Percentiles rank a stretch among this genome's conserved stretches.
These are phyloP conservation scores for Erynnis tages DNA, from an alignment of 2,888 invertebrate genomes.

Conservation along the genomic window DNA sequence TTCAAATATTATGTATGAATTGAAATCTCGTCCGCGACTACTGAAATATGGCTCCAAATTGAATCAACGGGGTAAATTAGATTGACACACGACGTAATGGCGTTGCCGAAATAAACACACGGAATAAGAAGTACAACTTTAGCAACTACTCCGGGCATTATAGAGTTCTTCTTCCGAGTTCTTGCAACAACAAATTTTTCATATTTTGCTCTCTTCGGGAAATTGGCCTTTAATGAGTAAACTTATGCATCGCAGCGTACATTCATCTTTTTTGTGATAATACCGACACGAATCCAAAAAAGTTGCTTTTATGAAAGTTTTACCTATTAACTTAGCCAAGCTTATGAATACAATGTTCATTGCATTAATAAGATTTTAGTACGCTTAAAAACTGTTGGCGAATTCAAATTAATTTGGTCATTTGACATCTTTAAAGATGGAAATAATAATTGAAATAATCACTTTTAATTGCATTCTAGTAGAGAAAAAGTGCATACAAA, in stretches of 20 bases:
- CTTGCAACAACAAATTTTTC: slow-evolving; percentile 48
- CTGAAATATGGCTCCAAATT: slow-evolving; percentile 75
- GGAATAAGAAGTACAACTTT: slow-evolving; percentile 39
- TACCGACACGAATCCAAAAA: background rate
- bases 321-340: too few species aligned
- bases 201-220: slow-evolving; percentile 49
- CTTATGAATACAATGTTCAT: too few species aligned
- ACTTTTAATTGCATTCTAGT: too few species aligned
- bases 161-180: slow-evolving; percentile 43
- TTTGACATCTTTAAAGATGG: too few species aligned
- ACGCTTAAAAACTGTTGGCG: too few species aligned
- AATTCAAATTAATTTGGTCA: too few species aligned
- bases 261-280: slow-evolving; percentile 41
- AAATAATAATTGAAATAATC: too few species aligned
- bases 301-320: too few species aligned
- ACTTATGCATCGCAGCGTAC: slow-evolving; percentile 49
- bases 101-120: slow-evolving; percentile 41
- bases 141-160: slow-evolving; percentile 42
- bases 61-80: slow-evolving; percentile 72
- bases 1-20: slow-evolving; percentile 80
- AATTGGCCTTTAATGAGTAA: slow-evolving; percentile 59
- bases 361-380: too few species aligned
- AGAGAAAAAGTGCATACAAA: too few species aligned
- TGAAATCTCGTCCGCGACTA: slow-evolving; percentile 74
- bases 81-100: slow-evolving; percentile 48